Evolutionary conservation across 2,113 vertebrate genomes (phyloP), one percentile per base, ranked within the genome.

Genomic region (Hiodon tergisus): DNA sequence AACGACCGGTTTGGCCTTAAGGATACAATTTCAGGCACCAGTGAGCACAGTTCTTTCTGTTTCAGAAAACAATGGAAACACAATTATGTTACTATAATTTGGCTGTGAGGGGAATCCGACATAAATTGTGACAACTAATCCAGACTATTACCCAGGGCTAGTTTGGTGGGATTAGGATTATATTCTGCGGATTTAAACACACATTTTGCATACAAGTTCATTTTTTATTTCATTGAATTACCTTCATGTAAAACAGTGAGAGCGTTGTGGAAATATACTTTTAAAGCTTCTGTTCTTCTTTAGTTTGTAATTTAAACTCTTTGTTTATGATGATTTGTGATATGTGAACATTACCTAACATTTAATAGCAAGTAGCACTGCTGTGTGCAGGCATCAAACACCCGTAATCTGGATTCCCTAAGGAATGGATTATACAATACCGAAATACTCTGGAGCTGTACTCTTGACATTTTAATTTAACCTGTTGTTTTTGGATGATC

Each of bases 151-250:
- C 51, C 52, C 53, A 11, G 46, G 8, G 13, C 6, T 13, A 14
- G 61, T 6, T 6, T 5, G 4, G 10, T 46, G 5, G 9, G 11
- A 73, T 52, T 61, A 58, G 13, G 31, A 14, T 5, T 11, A 17
- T 11, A 10, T 7, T 59, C 53, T 31, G 47, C 70, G 48, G 55
- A 9, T 10, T 50, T 66, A 53, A 9, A 5, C 5, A n/a, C 16
- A 5, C 47, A 46, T 63, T 14, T 58, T 46, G 54, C 13, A 75
- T n/a, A 4, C 16, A 31, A n/a, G 17, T 47, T 52, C 10, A 4
- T 58, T 51, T 47, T 9, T 0, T 55, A 59, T 31, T 53, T 59
- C 54, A 75, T 75, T 75, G 68, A 75, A 75, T 68, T 75, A 68
- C 66, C 54, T 75, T 52, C 73, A 67, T 17, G 17, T 31, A 68